These are phyloP conservation scores for Tridacna crocea DNA, from an alignment of 2,888 invertebrate genomes.

Conservation along the genomic window DNA sequence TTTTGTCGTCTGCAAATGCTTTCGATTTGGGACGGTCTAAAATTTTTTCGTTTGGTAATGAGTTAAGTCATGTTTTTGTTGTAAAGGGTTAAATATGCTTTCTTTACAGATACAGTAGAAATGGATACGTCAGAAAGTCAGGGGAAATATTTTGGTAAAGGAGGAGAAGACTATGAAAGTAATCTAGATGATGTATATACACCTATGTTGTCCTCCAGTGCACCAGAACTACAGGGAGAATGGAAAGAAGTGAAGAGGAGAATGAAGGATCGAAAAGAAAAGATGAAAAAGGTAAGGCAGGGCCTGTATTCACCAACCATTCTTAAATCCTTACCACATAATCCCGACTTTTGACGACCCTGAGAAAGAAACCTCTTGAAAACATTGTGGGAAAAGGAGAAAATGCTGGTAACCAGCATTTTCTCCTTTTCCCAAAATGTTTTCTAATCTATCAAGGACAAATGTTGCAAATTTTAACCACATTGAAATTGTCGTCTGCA, in stretches of 20 bases:
- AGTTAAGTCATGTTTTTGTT: too few species aligned
- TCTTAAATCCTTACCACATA: too few species aligned
- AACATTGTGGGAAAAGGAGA: slow-evolving; percentile 8
- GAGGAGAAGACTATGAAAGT: not conserved
- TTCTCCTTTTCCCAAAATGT: too few species aligned
- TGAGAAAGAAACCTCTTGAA: too few species aligned
- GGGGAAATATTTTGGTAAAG: slow-evolving; percentile 1
- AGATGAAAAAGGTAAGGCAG: slow-evolving; percentile 31
- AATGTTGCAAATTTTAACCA: too few species aligned
- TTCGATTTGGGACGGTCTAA: too few species aligned
- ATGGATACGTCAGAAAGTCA: slow-evolving; percentile 13
- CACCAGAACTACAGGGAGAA: slow-evolving; percentile 84
- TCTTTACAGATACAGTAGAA: slow-evolving; percentile 10
- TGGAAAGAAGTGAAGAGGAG: slow-evolving; percentile 87
- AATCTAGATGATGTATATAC: slow-evolving; percentile 43
- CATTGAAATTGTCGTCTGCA: too few species aligned
- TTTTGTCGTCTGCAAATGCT: too few species aligned
- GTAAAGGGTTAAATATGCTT: not conserved
- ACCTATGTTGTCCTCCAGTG: slow-evolving; percentile 78
- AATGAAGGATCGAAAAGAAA: slow-evolving; percentile 62
- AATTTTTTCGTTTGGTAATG: too few species aligned
- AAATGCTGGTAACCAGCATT: not conserved
- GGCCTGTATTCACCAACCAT: too few species aligned
- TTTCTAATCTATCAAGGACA: too few species aligned
- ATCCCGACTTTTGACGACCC: too few species aligned